Conservation (phyloP, 2,888 invertebrate genomes). For the Dinocampus coccinellae region DNA sequence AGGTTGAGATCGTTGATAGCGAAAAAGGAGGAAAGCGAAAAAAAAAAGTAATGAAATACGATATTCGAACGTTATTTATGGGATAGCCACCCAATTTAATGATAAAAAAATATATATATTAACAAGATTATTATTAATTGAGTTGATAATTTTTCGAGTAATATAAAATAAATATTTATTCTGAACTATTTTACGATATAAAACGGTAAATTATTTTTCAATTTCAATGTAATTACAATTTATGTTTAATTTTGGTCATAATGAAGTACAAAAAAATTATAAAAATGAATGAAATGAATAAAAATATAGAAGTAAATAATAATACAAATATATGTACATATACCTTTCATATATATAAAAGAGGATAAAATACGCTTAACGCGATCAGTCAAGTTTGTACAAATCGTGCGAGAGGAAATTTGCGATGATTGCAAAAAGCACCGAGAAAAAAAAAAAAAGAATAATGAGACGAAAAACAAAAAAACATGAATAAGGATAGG, state of each 20-base stretch:
- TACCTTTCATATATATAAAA: background rate
- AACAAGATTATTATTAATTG: too few relatives aligned
- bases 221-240: too few relatives aligned
- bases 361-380: slow-evolving; percentile 25
- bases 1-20: background rate
- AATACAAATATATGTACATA: too few relatives aligned
- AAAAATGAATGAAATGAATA: background rate
- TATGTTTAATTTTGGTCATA: too few relatives aligned
- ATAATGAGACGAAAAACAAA: background rate
- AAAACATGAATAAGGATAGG: background rate
- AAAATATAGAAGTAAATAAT: slow-evolving; percentile 7
- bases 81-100: background rate
- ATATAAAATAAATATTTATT: too few relatives aligned
- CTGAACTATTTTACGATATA: too few relatives aligned
- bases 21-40: background rate
- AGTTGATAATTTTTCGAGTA: too few relatives aligned
- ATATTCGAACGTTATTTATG: background rate
- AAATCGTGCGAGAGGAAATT: slow-evolving; percentile 10
- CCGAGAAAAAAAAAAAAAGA: background rate
- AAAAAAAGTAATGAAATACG: background rate
- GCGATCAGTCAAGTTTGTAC: slow-evolving; percentile 24
- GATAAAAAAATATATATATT: slow-evolving; percentile 4
- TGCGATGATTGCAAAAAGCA: background rate
- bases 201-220: too few relatives aligned
- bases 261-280: background rate